A percentile compares a stretch with the other conserved stretches of the same genome.
Conservation (phyloP, 1,140 invertebrate genomes). For the Cherax quadricarinatus region DNA sequence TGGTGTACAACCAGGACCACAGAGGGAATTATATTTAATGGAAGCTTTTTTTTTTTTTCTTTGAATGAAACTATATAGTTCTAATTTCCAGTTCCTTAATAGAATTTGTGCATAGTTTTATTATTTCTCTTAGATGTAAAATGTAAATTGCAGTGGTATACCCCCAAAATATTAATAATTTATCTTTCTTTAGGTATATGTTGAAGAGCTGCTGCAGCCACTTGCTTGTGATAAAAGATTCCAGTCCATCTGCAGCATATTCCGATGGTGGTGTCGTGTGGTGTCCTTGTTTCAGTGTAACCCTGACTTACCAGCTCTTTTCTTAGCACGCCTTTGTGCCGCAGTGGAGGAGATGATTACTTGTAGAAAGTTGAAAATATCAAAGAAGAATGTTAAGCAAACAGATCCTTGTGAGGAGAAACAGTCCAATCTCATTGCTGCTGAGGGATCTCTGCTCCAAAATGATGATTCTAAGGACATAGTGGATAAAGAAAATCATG, state of each 20-base stretch:
- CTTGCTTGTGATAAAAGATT: slow-evolving; percentile 23
- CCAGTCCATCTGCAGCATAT: slow-evolving; percentile 11
- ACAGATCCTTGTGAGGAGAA: not conserved
- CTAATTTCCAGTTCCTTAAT: too few species aligned
- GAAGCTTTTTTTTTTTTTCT: too few species aligned
- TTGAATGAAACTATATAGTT: too few species aligned
- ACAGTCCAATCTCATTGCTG: not conserved
- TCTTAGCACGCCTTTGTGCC: not conserved
- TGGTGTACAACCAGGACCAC: too few species aligned
- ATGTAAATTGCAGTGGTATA: not conserved
- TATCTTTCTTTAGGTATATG: not conserved
- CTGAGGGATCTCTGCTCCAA: not conserved
- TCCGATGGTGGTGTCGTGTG: slow-evolving; percentile 32
- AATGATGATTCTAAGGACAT: not conserved
- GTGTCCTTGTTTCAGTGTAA: slow-evolving; percentile 18
- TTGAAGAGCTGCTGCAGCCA: not conserved
- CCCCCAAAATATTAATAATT: not conserved
- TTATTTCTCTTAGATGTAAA: too few species aligned
- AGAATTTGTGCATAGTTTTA: too few species aligned
- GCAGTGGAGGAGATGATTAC: slow-evolving; percentile 23
- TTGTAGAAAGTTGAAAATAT: not conserved
- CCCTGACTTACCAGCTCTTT: slow-evolving; percentile 19
- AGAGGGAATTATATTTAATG: too few species aligned
- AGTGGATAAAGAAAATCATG: not conserved
- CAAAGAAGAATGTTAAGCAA: not conserved